Evolutionary conservation across 92 coral and sea anemone species (phyloP), one percentile per base, ranked within the genome.

Genomic region (Blastomussa wellsi): DNA sequence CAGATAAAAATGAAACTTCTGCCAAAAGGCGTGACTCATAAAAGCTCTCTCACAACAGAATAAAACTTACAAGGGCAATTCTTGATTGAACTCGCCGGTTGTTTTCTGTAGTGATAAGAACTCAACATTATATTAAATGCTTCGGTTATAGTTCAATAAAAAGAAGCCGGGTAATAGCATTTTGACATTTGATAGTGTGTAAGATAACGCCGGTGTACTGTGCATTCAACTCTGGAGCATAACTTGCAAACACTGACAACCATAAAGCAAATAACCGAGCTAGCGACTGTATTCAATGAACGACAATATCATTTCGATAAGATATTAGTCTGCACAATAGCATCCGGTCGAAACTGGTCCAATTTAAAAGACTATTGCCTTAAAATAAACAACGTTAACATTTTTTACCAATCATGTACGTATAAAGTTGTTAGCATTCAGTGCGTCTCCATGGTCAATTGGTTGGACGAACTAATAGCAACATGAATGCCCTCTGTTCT

Each of bases 361-460:
- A 85, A 71, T 86, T 77, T 78, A 74, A 85, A n/a, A 85, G 66
- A 64, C 86, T 74, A 80, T 86, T 80, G 84, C 89, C 65, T 77
- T 17, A 74, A 81, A 41, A 62, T 74, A 79, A 81, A 86, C 55
- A 39, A 86, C 39, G 82, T 89, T 85, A 89, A 81, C 81, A 70
- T 64, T 76, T n/a, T 86, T 89, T 86, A 86, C 92, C 92, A 89
- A 89, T 89, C 92, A 89, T 80, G 80, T 47, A 32, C 8, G 62
- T 24, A n/a, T n/a, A n/a, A 28, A 44, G 85, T 29, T 38, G 87
- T 83, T 57, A 83, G 75, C 80, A 20, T 39, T 35, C 29, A 53
- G 20, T 2, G 52, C 68, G 69, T 72, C 78, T 37, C 78, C 57
- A 70, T 68, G 86, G 86, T 39, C 53, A 74, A 83, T 75, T 83